These are phyloP conservation scores for Baryphthengus martii DNA, from an alignment of 2,113 vertebrate species.

Conservation along the genomic window DNA sequence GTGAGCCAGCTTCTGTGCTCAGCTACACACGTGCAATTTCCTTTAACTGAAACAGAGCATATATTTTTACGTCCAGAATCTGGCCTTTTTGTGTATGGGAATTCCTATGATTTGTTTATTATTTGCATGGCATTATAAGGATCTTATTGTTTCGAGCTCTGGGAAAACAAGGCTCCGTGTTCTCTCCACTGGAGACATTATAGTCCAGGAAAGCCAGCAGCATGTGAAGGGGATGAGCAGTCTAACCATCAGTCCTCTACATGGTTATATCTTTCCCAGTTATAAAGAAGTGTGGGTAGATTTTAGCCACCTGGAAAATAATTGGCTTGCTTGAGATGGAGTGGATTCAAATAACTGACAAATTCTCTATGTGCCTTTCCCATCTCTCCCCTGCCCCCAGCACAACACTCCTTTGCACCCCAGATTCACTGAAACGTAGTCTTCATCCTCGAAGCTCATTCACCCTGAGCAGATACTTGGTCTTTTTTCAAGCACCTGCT, in stretches of 20 bases:
- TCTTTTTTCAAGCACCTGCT: background rate
- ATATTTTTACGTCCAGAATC: background rate
- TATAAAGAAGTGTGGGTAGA: fast-evolving
- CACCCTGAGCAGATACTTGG: background rate
- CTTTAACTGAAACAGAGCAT: background rate
- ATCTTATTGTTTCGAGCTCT: background rate
- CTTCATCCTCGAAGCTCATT: background rate
- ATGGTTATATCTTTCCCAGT: fast-evolving
- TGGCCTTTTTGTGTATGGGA: background rate
- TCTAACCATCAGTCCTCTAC: background rate
- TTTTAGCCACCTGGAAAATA: background rate
- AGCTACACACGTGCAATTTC: constrained; percentile 14
- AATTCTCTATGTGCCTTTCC: background rate
- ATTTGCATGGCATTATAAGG: background rate
- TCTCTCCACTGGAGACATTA: background rate
- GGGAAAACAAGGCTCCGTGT: background rate
- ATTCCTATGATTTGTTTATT: background rate
- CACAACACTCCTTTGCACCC: background rate
- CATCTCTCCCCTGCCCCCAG: background rate
- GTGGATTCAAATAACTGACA: background rate
- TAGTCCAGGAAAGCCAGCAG: background rate
- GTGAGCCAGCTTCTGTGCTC: background rate
- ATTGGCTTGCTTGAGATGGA: background rate
- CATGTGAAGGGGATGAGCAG: background rate
- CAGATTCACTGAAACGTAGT: background rate